Base-by-base conservation (phyloP, 2,888 invertebrate genomes). In the Acrobasis repandana region DNA sequence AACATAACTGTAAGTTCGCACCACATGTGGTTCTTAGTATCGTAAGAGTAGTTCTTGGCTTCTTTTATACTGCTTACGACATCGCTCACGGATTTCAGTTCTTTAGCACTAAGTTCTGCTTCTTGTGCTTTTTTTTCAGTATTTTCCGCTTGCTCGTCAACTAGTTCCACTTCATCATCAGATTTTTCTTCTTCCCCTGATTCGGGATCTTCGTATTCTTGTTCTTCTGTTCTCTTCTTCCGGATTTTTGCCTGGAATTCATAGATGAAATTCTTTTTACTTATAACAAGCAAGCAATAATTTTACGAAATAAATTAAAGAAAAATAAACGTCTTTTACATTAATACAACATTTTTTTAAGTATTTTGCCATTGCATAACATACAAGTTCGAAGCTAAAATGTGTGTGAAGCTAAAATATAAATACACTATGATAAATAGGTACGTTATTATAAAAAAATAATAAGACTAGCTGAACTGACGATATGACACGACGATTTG, bases 1-100 rank as follows among this genome's bases (percentile, higher is more conserved):
- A 96, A 95, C 58, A 93, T 93, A 51, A 98, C 94, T 0, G 95
- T 95, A 4, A 98, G 82, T 80, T 96, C 94, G 79, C 98, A 98
- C 98, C 98, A 99, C 58, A 94, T 88, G 71, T 95, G 91, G n/a
- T 94, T 89, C 60, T 95, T 93, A 1, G 92, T 93, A 77, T 99
- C 98, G 77, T 95, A 98, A 1, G 88, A 91, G 78, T 98, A 98
- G 63, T 94, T 93, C 0, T 93, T 85, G 0, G 94, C 93, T 56
- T 92, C 82, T 2, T 71, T 70, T 61, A 93, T 79, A 51, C 77
- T 83, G 6, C 80, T 82, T 0, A 93, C 72, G 33, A 94, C 92
- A 56, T 85, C 82, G 34, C 67, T 79, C 85, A 73, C 92, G 62
- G 78, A 83, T 72, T 74, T 88, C 71, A 69, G 81, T 20, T 84